Evolutionary conservation across 1,140 invertebrate genomes (phyloP).

Genomic region (Laodelphax striatellus): DNA sequence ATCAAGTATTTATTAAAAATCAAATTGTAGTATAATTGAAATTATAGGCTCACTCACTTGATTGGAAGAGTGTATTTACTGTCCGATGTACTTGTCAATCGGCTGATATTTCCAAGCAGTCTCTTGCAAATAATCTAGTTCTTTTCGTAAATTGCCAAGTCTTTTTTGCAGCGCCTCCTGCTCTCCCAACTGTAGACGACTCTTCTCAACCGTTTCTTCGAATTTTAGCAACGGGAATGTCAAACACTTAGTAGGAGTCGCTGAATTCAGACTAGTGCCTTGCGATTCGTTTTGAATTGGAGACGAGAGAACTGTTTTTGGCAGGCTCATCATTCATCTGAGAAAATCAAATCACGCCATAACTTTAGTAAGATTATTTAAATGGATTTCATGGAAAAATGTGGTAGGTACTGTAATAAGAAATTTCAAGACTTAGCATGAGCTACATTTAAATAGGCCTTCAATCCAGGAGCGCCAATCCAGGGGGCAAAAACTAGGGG

Average conservation of each 20-base stretch:
- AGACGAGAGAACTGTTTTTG: constrained; percentile 13
- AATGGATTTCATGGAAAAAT: no score
- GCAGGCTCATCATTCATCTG: not conserved
- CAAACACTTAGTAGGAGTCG: not conserved
- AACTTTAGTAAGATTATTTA: no score
- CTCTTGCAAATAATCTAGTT: constrained; percentile 34
- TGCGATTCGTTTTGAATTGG: constrained; percentile 9
- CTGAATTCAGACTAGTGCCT: not conserved
- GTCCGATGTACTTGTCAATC: constrained; percentile 36
- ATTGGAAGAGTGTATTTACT: constrained; percentile 14
- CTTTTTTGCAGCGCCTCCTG: constrained; percentile 33
- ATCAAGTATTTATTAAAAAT: no score
- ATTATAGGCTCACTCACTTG: no score
- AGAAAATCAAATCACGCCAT: no score
- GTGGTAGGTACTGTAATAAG: no score
- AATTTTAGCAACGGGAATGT: constrained; percentile 6
- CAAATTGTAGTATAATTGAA: no score
- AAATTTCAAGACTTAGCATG: no score
- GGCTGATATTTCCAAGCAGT: constrained; percentile 36
- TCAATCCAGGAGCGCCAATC: no score
- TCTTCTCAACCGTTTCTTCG: constrained; percentile 12
- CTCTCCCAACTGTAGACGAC: constrained; percentile 1
- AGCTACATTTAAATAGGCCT: no score
- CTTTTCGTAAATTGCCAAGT: constrained; percentile 31
- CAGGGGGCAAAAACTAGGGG: no score